Conservation (phyloP, 2,113 vertebrate genomes). For the Syngnathus scovelli region DNA sequence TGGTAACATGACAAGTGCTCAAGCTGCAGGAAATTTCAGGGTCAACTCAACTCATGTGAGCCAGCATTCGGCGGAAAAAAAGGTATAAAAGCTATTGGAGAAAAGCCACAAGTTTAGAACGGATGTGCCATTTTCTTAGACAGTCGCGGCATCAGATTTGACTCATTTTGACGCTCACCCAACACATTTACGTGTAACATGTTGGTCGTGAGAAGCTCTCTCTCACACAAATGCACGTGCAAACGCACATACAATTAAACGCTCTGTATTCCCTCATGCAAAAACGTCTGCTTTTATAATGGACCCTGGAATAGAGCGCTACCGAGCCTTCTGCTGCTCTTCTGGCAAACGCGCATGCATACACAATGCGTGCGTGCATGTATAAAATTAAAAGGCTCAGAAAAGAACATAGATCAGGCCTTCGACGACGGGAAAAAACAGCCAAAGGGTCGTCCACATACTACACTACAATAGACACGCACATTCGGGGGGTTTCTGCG, state of each 20-base stretch:
- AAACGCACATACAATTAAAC: conserved; percentile 3
- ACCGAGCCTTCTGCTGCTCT: conserved; percentile 41
- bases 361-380: conserved; percentile 7
- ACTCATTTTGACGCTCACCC: conserved; percentile 34
- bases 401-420: background rate
- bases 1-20: conserved; percentile 30
- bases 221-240: background rate
- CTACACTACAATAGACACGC: background rate
- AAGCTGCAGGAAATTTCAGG: conserved; percentile 35
- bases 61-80: background rate
- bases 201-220: conserved; percentile 20
- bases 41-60: conserved; percentile 23
- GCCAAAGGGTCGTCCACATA: background rate
- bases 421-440: background rate
- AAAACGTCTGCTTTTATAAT: conserved; percentile 59
- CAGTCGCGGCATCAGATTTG: background rate
- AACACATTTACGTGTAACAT: conserved; percentile 40
- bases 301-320: conserved; percentile 54
- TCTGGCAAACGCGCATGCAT: conserved; percentile 14
- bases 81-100: background rate
- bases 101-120: background rate
- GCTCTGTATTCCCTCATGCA: conserved; percentile 23
- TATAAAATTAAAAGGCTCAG: conserved; percentile 1
- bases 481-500: background rate
- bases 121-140: background rate